A percentile compares a stretch with the other conserved stretches of the same genome.
Evolutionary conservation across 2,888 invertebrate species (phyloP).

Genomic region (Napeogenes sylphis): DNA sequence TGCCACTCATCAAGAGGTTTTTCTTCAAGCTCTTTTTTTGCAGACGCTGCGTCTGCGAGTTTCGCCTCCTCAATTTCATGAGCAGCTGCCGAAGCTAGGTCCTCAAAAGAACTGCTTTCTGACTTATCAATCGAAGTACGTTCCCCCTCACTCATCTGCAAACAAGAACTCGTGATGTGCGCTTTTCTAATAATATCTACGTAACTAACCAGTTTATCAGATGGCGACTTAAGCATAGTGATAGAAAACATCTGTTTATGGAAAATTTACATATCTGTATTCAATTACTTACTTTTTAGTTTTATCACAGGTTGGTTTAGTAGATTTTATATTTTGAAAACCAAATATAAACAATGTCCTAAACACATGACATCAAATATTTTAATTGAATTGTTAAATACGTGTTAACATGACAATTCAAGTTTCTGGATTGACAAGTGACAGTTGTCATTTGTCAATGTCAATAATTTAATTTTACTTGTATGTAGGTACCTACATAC

Average conservation of each 20-base stretch:
- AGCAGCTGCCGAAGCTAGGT: slow-evolving; percentile 77
- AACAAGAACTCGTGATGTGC: slow-evolving; percentile 42
- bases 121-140: slow-evolving; percentile 76
- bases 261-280: slow-evolving; percentile 34
- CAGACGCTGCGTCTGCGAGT: slow-evolving; percentile 60
- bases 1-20: slow-evolving; percentile 77
- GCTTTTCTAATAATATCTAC: slow-evolving; percentile 33
- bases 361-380: slow-evolving; percentile 27
- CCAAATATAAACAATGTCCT: slow-evolving; percentile 27
- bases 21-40: slow-evolving; percentile 50
- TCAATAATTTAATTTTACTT: not conserved
- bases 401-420: slow-evolving; percentile 57
- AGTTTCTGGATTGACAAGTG: slow-evolving; percentile 37
- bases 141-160: slow-evolving; percentile 70
- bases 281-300: slow-evolving; percentile 27
- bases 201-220: slow-evolving; percentile 29
- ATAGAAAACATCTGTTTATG: slow-evolving; percentile 8
- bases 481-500: too few species aligned
- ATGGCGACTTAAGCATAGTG: slow-evolving; percentile 14
- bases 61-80: slow-evolving; percentile 75
- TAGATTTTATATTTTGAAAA: slow-evolving; percentile 15
- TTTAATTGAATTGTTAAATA: slow-evolving; percentile 29
- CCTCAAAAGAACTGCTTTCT: slow-evolving; percentile 82
- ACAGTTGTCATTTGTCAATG: slow-evolving; percentile 23
- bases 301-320: slow-evolving; percentile 24